Percentiles rank a stretch among this genome's conserved stretches.
Conservation (phyloP, 2,113 vertebrate genomes). For the Circaetus gallicus region DNA sequence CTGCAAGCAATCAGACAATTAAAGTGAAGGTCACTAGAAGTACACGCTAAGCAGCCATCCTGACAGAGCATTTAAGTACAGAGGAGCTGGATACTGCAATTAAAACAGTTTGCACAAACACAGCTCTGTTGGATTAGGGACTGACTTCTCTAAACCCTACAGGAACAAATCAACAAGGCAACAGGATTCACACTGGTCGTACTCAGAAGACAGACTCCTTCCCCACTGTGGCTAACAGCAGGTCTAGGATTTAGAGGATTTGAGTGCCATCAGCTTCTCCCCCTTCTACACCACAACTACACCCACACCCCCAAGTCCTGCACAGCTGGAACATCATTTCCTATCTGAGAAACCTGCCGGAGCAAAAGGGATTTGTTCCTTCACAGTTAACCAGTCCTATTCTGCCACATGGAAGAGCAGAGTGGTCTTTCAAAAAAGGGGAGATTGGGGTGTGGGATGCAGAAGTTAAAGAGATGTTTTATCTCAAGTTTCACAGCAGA, state of each 20-base stretch:
- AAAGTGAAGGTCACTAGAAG: not conserved
- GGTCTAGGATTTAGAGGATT: not conserved
- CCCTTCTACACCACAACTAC: not conserved
- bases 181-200: not conserved
- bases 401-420: not conserved
- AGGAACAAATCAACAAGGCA: not conserved
- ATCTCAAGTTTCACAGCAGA: not conserved
- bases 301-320: not conserved
- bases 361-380: not conserved
- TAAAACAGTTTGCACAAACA: not conserved
- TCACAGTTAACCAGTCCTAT: not conserved
- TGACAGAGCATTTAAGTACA: not conserved
- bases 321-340: not conserved
- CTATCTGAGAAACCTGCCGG: not conserved
- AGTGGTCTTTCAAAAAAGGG: not conserved
- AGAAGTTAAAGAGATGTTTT: not conserved
- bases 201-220: not conserved
- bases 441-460: not conserved
- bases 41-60: not conserved
- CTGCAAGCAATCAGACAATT: not conserved
- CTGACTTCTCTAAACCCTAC: not conserved
- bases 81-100: not conserved
- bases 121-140: not conserved
- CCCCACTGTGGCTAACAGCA: not conserved
- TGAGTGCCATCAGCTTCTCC: not conserved